Evolutionary conservation across 2,888 invertebrate genomes (phyloP).

Genomic region (Tachina lurida): DNA sequence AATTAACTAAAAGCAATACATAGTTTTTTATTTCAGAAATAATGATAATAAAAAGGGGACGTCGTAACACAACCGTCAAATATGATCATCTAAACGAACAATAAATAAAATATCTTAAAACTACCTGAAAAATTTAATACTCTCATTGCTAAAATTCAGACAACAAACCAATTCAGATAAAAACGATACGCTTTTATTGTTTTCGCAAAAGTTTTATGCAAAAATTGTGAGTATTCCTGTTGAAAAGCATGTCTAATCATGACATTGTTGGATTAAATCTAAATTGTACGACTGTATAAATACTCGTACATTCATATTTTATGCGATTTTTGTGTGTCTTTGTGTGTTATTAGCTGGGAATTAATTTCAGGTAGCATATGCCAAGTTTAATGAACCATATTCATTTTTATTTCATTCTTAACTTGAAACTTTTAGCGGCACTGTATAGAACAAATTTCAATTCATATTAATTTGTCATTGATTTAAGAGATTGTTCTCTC

Average conservation of each 20-base stretch:
- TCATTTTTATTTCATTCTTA: constrained; percentile 35
- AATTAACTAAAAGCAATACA: constrained; percentile 14
- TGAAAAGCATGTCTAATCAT: constrained; percentile 58
- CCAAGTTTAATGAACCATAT: constrained; percentile 68
- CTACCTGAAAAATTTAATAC: constrained; percentile 36
- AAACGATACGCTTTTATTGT: neutral
- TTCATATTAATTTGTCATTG: constrained; percentile 72
- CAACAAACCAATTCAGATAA: constrained; percentile 15
- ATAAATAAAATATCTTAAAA: constrained; percentile 3
- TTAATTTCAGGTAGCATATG: constrained; percentile 70
- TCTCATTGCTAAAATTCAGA: neutral
- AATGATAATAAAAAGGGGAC: neutral
- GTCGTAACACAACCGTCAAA: constrained; percentile 12
- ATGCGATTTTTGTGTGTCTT: constrained; percentile 53
- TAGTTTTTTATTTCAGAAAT: neutral
- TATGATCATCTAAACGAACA: constrained; percentile 35
- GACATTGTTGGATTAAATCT: constrained; percentile 21
- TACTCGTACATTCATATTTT: constrained; percentile 3
- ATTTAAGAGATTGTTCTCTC: constrained; percentile 67
- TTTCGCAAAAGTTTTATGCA: constrained; percentile 18
- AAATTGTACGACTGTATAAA: constrained; percentile 13
- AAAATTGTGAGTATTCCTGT: constrained; percentile 17
- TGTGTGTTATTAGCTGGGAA: constrained; percentile 55
- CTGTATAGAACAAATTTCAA: constrained; percentile 60
- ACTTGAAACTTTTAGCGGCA: constrained; percentile 39